A percentile compares a stretch with the other conserved stretches of the same genome.
phyloP scores from a whole-genome alignment of 2,797 vertebrate species.

The Accipiter fasciatus region DNA sequence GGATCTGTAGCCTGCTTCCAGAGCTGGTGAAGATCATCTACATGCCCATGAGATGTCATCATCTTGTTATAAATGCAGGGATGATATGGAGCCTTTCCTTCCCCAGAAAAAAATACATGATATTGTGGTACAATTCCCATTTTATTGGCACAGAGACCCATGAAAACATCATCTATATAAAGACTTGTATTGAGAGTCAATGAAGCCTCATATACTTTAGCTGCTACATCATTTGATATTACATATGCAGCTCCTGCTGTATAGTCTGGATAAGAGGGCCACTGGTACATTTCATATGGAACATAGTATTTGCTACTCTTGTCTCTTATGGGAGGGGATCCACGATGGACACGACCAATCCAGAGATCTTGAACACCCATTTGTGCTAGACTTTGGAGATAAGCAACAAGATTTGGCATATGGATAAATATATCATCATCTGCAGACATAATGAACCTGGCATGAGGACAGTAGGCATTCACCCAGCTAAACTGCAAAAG shows the following conservation, averaged over 20 bases:
- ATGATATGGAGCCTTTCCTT: slow-evolving; percentile 88
- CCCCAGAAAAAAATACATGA: slow-evolving; percentile 89
- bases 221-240: slow-evolving; percentile 85
- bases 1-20: slow-evolving; percentile 85
- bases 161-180: slow-evolving; percentile 96
- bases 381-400: slow-evolving; percentile 79
- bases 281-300: slow-evolving; percentile 87
- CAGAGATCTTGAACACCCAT: slow-evolving; percentile 82
- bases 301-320: slow-evolving; percentile 91
- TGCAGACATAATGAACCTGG: slow-evolving; percentile 90
- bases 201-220: slow-evolving; percentile 87
- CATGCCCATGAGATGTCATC: slow-evolving; percentile 93
- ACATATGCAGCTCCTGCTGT: slow-evolving; percentile 91
- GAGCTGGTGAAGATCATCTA: slow-evolving; percentile 79
- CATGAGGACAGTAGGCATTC: slow-evolving; percentile 84
- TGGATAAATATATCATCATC: slow-evolving; percentile 95
- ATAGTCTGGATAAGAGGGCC: slow-evolving; percentile 92
- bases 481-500: slow-evolving; percentile 91
- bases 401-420: slow-evolving; percentile 87
- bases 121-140: slow-evolving; percentile 85
- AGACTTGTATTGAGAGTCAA: slow-evolving; percentile 85
- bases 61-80: slow-evolving; percentile 91
- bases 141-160: slow-evolving; percentile 93
- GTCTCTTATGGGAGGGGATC: slow-evolving; percentile 84
- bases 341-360: slow-evolving; percentile 90